Evolutionary conservation across 2,797 vertebrate species (phyloP).

Genomic region (Anguilla marmorata): DNA sequence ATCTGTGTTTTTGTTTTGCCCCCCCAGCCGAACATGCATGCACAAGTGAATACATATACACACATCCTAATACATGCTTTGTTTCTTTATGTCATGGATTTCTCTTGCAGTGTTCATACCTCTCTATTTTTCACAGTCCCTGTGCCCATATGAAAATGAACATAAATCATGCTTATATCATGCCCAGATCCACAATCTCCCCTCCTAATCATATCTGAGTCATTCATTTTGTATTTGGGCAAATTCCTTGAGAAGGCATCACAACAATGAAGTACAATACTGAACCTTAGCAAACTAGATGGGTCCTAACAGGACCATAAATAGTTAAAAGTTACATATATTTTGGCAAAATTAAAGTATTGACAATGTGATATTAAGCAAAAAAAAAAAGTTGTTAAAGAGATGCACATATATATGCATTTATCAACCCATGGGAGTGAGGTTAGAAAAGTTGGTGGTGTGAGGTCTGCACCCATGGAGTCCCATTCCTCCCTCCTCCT

Average conservation of each 20-base stretch:
- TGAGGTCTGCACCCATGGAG: neutral
- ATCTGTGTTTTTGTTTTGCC: constrained; percentile 25
- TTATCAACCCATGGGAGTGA: neutral
- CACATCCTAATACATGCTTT: neutral
- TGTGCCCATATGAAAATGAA: neutral
- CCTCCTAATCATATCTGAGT: neutral
- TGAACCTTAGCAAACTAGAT: neutral
- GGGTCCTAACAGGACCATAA: too few relatives aligned
- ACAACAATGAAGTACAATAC: neutral
- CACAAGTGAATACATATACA: neutral
- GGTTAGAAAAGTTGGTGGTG: neutral
- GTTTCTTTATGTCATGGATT: neutral
- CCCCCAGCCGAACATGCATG: constrained; percentile 5
- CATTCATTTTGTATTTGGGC: neutral
- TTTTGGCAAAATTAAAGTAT: neutral
- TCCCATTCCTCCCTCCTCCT: constrained; percentile 9
- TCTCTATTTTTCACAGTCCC: neutral
- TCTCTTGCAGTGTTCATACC: neutral
- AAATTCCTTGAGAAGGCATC: neutral
- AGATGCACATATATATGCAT: neutral
- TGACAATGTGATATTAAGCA: neutral
- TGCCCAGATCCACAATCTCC: neutral
- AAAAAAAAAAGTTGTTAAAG: too few relatives aligned
- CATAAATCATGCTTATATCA: neutral
- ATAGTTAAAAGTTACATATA: neutral